phyloP scores from a whole-genome alignment of 2,113 vertebrate genomes.

The Pteronura brasiliensis region DNA sequence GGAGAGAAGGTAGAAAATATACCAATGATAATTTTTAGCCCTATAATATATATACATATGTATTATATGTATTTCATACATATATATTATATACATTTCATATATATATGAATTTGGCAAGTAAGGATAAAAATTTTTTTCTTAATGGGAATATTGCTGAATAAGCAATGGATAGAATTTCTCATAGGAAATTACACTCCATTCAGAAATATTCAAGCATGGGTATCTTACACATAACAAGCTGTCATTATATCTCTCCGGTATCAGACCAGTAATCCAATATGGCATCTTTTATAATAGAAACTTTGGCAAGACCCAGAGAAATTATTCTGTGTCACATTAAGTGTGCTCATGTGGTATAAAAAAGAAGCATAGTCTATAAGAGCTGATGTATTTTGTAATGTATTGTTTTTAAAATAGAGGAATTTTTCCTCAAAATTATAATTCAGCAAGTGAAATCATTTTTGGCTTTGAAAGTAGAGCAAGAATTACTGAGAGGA shows the following conservation, averaged over 20 bases:
- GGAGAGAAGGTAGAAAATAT: neutral
- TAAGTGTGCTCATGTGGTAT: neutral
- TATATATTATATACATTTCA: neutral
- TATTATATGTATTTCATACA: too few relatives aligned
- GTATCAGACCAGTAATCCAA: constrained; percentile 63
- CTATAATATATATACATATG: neutral
- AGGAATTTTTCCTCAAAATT: constrained; percentile 4
- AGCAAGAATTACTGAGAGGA: constrained; percentile 2
- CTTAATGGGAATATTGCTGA: constrained; percentile 57
- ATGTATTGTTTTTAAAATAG: constrained; percentile 27
- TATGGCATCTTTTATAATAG: constrained; percentile 64
- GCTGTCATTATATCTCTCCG: constrained; percentile 68
- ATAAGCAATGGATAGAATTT: constrained; percentile 63
- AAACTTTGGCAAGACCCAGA: constrained; percentile 54
- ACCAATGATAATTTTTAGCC: constrained; percentile 36
- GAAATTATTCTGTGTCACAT: constrained; percentile 48
- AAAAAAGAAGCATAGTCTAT: constrained; percentile 21
- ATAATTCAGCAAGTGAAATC: neutral
- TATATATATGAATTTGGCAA: constrained; percentile 9
- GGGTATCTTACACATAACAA: constrained; percentile 58
- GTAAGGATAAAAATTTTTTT: constrained; percentile 50
- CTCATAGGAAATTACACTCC: constrained; percentile 71
- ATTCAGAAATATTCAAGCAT: constrained; percentile 66
- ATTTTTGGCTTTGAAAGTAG: neutral
- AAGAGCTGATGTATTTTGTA: neutral